These are phyloP conservation scores for Julus scandinavius DNA, from an alignment of 2,888 invertebrate species.

Conservation along the genomic window DNA sequence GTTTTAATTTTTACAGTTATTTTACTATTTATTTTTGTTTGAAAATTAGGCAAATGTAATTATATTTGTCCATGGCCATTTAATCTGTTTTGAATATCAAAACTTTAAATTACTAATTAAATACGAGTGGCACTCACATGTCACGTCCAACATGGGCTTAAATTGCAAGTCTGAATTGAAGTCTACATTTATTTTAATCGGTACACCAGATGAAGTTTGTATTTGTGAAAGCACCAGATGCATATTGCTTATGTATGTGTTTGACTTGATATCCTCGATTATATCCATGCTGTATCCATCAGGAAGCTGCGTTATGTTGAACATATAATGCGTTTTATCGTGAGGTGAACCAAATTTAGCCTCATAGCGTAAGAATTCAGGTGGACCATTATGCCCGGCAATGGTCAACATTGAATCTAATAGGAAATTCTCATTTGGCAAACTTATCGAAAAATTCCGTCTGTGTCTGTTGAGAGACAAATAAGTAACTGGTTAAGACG, in stretches of 20 bases:
- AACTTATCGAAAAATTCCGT: not conserved
- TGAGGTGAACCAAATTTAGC: not conserved
- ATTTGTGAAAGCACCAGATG: not conserved
- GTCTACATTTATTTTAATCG: not conserved
- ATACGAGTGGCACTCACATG: not conserved
- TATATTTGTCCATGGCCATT: not conserved
- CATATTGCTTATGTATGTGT: not conserved
- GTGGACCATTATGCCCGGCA: not conserved
- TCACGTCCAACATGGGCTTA: not conserved
- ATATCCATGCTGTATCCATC: not conserved
- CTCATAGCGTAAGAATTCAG: not conserved
- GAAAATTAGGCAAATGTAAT: no score
- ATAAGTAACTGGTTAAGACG: no score
- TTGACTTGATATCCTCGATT: not conserved
- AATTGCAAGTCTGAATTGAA: not conserved
- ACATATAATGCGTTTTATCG: not conserved
- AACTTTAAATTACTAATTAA: not conserved
- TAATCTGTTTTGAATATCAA: not conserved
- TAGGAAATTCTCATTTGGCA: not conserved
- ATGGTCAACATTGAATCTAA: not conserved
- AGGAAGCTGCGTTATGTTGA: not conserved
- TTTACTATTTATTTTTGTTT: no score
- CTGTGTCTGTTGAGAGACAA: not conserved
- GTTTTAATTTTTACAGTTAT: no score
- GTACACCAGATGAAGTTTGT: not conserved